Evolutionary conservation across 1,140 invertebrate species (phyloP).

Genomic region (Telenomus remus): DNA sequence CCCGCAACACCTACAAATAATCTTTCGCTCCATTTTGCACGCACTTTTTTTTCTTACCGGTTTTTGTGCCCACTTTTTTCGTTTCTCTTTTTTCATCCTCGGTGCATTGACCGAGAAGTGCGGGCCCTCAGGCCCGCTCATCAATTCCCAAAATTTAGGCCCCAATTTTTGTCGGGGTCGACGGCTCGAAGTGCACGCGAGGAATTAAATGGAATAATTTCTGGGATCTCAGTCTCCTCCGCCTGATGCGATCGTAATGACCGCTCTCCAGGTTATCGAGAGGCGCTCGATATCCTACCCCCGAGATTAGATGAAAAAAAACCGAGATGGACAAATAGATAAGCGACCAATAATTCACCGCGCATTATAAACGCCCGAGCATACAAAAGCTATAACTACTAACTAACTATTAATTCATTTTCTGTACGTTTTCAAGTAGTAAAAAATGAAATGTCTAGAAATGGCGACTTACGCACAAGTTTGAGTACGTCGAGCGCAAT

Average conservation of each 20-base stretch:
- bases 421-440: no score
- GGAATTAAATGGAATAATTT: slow-evolving; percentile 71
- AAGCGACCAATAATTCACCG: slow-evolving; percentile 23
- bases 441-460: no score
- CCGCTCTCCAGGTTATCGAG: slow-evolving; percentile 66
- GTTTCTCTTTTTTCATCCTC: neutral
- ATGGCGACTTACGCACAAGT: slow-evolving; percentile 15
- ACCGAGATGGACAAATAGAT: slow-evolving; percentile 43
- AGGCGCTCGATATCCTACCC: slow-evolving; percentile 65
- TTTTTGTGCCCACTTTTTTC: neutral
- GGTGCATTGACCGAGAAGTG: slow-evolving; percentile 36
- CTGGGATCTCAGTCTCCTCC: slow-evolving; percentile 60
- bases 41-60: no score
- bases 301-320: slow-evolving; percentile 47
- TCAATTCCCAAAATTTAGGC: slow-evolving; percentile 62
- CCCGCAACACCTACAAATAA: slow-evolving; percentile 46
- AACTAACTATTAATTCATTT: no score
- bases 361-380: slow-evolving; percentile 9
- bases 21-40: neutral
- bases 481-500: slow-evolving; percentile 33
- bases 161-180: slow-evolving; percentile 61
- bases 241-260: slow-evolving; percentile 73
- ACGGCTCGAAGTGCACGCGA: slow-evolving; percentile 49
- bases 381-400: slow-evolving; percentile 8
- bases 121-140: slow-evolving; percentile 36